phyloP scores from a whole-genome alignment of 2,113 vertebrate genomes.

The Ameiurus melas region DNA sequence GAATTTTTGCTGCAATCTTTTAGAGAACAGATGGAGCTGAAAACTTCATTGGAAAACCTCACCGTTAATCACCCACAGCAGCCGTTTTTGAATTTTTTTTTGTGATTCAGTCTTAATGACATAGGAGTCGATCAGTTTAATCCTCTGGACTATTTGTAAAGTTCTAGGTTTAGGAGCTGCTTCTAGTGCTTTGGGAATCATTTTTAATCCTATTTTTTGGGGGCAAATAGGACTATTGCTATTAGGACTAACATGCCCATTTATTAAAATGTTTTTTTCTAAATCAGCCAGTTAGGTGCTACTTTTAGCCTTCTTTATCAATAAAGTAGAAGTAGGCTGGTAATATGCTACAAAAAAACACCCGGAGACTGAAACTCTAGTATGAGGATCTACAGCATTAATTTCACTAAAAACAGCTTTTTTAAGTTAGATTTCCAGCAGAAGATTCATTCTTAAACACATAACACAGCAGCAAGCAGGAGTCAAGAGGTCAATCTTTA shows the following conservation, averaged over 20 bases:
- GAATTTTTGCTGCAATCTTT: background rate
- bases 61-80: background rate
- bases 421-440: background rate
- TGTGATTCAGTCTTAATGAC: too few species aligned
- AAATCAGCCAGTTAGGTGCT: background rate
- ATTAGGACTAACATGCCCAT: background rate
- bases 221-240: background rate
- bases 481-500: background rate
- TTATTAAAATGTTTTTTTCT: background rate
- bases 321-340: background rate
- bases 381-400: background rate
- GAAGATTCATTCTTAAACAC: background rate
- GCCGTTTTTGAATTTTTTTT: too few species aligned
- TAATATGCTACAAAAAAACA: background rate
- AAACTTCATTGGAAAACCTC: background rate
- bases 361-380: background rate
- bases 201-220: too few species aligned
- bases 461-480: background rate
- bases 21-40: background rate
- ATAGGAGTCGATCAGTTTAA: too few species aligned
- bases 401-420: background rate
- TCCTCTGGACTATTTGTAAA: too few species aligned
- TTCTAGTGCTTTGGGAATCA: background rate
- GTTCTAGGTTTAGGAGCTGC: too few species aligned
- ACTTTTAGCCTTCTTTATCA: background rate